A percentile compares a stretch with the other conserved stretches of the same genome.
Evolutionary conservation across 2,113 vertebrate genomes (phyloP).

Genomic region (Microtus ochrogaster): DNA sequence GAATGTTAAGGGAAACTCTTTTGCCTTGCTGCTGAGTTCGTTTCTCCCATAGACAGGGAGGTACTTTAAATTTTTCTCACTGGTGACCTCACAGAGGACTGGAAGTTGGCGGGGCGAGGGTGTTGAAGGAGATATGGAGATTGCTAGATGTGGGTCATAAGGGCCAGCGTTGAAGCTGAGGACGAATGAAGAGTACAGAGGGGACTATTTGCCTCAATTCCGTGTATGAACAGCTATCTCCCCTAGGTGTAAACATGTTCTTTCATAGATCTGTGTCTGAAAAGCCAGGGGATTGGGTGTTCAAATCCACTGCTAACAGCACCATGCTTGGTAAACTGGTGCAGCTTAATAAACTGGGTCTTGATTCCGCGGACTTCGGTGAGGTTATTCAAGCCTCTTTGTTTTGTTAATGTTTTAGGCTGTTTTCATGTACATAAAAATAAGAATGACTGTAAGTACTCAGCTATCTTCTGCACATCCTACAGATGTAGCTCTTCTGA

Average conservation of each 20-base stretch:
- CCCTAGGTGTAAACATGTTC: background rate
- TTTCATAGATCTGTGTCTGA: background rate
- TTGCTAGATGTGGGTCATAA: background rate
- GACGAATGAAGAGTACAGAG: fast-evolving
- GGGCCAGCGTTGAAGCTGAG: fast-evolving
- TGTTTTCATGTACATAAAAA: background rate
- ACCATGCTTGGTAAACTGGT: background rate
- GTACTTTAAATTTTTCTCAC: background rate
- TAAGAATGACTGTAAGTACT: background rate
- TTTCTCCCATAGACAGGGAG: background rate
- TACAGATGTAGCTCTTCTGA: background rate
- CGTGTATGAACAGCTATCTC: background rate
- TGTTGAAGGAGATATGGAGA: background rate
- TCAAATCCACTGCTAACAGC: background rate
- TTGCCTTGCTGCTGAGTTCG: background rate
- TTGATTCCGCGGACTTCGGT: background rate
- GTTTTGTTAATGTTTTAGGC: background rate
- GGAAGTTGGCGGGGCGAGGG: background rate
- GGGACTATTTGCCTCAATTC: background rate
- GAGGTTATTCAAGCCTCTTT: background rate
- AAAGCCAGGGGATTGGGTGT: background rate
- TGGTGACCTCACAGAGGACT: background rate
- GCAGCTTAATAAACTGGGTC: background rate
- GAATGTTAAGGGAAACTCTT: background rate
- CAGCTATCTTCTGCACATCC: background rate